phyloP scores from a whole-genome alignment of 2,888 invertebrate genomes.

The Anagyrus pseudococci region DNA sequence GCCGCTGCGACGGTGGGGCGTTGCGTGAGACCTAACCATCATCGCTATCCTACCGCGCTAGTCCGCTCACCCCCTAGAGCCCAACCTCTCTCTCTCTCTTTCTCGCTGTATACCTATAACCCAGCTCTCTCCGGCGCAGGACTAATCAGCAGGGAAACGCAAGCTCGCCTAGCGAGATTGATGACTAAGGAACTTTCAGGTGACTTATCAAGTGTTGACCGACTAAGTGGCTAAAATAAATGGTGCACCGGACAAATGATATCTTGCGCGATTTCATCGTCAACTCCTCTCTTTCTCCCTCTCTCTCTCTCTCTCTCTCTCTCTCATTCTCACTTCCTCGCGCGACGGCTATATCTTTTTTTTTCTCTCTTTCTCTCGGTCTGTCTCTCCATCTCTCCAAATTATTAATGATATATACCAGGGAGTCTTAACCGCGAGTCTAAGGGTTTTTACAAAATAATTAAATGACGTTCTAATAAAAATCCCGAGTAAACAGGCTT shows the following conservation, averaged over 20 bases:
- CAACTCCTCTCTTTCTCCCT: not conserved
- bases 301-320: not conserved
- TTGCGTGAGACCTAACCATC: slow-evolving; percentile 35
- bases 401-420: too few species aligned
- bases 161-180: slow-evolving; percentile 29
- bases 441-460: not conserved
- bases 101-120: not conserved
- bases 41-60: not conserved
- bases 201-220: slow-evolving; percentile 36
- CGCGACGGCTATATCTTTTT: too few species aligned
- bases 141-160: slow-evolving; percentile 33
- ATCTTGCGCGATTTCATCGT: not conserved
- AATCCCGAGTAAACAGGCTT: not conserved
- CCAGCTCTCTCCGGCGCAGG: not conserved
- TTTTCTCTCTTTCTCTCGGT: not conserved
- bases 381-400: too few species aligned
- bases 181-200: slow-evolving; percentile 26
- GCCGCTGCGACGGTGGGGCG: not conserved
- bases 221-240: slow-evolving; percentile 23
- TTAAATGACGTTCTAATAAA: not conserved
- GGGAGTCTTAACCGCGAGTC: too few species aligned
- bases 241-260: slow-evolving; percentile 26
- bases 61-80: too few species aligned
- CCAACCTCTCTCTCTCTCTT: too few species aligned
- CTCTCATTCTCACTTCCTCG: not conserved